These are phyloP conservation scores for Tribolium freemani DNA, from an alignment of 2,888 invertebrate genomes.

Conservation along the genomic window DNA sequence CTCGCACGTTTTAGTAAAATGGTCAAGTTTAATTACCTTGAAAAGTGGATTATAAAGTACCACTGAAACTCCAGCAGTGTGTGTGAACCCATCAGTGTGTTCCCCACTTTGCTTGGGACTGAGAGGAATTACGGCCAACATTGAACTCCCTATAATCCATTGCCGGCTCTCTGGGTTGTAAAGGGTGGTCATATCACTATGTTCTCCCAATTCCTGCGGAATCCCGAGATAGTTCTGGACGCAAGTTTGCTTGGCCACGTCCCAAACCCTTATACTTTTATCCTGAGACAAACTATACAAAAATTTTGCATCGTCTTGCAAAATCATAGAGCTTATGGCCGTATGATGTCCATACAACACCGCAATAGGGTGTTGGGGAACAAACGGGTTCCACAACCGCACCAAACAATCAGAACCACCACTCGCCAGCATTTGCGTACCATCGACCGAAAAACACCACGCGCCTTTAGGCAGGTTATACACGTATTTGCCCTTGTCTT, in stretches of 20 bases:
- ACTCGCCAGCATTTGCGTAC: conserved; percentile 72
- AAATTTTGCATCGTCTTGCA: conserved; percentile 77
- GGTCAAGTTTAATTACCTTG: conserved; percentile 50
- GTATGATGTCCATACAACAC: conserved; percentile 80
- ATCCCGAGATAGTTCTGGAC: conserved; percentile 80
- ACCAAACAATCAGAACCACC: conserved; percentile 82
- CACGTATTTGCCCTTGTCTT: conserved; percentile 71
- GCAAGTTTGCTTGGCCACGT: conserved; percentile 76
- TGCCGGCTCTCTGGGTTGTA: conserved; percentile 79
- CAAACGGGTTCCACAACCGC: conserved; percentile 86
- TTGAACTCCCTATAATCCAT: conserved; percentile 76
- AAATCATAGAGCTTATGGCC: conserved; percentile 76
- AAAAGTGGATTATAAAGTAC: conserved; percentile 84
- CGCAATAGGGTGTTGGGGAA: conserved; percentile 76
- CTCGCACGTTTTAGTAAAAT: too few species aligned
- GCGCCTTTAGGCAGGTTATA: conserved; percentile 75
- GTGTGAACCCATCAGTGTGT: conserved; percentile 78
- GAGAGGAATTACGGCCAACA: conserved; percentile 76
- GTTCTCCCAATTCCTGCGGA: conserved; percentile 74
- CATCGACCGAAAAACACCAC: conserved; percentile 75
- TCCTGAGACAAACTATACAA: conserved; percentile 82
- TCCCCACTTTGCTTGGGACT: conserved; percentile 77
- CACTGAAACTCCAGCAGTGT: conserved; percentile 76
- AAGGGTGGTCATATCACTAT: conserved; percentile 68
- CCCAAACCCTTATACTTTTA: conserved; percentile 84